Percentiles rank a stretch among this genome's conserved stretches.
phyloP scores from a whole-genome alignment of 2,888 invertebrate species.

The Lycocerus yunnanus region DNA sequence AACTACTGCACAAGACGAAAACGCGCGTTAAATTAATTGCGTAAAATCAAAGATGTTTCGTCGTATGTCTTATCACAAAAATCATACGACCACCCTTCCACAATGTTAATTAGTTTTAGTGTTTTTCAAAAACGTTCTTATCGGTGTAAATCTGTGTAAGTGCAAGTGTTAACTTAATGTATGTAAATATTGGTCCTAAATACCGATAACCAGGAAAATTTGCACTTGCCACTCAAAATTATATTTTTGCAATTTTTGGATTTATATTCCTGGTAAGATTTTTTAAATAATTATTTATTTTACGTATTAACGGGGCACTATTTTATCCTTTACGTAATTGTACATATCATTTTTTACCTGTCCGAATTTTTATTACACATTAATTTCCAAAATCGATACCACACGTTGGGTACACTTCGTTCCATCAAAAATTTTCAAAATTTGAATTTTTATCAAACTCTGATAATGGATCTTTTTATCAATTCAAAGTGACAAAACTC shows the following conservation, averaged over 20 bases:
- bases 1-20: conserved; percentile 22
- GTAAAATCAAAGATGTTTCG: conserved; percentile 33
- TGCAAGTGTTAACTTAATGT: conserved; percentile 30
- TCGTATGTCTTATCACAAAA: conserved; percentile 28
- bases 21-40: conserved; percentile 33
- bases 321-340: background rate
- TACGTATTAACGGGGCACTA: background rate
- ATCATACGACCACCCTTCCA: conserved; percentile 20
- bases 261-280: conserved; percentile 14
- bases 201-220: conserved; percentile 6
- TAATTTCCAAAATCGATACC: background rate
- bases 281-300: background rate
- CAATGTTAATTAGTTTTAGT: conserved; percentile 17
- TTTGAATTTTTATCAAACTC: background rate
- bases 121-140: conserved; percentile 29
- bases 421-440: background rate
- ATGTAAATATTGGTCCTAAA: conserved; percentile 28
- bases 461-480: background rate
- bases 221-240: background rate
- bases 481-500: background rate
- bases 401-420: background rate
- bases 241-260: conserved; percentile 11
- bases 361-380: background rate
- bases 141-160: conserved; percentile 32
- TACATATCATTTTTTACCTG: background rate